Evolutionary conservation across 2,113 vertebrate genomes (phyloP), one percentile per base, ranked within the genome.

Genomic region (Oncorhynchus mykiss): DNA sequence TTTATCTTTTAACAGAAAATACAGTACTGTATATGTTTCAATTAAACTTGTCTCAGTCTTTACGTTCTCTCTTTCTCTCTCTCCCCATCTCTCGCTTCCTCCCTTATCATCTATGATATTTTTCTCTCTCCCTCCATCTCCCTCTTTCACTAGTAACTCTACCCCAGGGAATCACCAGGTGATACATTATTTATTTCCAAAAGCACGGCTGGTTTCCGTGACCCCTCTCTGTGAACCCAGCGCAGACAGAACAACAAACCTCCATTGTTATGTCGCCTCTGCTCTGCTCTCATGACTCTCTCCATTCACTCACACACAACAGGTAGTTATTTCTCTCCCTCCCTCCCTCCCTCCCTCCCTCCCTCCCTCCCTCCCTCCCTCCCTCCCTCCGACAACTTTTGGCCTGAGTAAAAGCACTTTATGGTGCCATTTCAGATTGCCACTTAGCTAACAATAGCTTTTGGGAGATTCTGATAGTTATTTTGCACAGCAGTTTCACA

Each of bases 151-250:
- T 70, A 34, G 92, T 90, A 92, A 93, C 88, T 76, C 80, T 84
- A 94, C 89, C 87, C 82, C 82, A 66, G 81, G 90, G 89, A 94
- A 93, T 92, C 88, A 88, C 67, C 86, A 89, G 85, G 91, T 93
- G 91, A 93, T 92, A 94, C 93, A 93, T 92, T 89, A 90, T 90
- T 90, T 91, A 88, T 93, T 90, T 91, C 88, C 89, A 88, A 86
- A 85, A 88, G 87, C 86, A 86, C 84, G 89, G 88, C 85, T 93
- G 91, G 90, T 87, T 92, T 90, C 67, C 73, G 84, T 88, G 87
- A 93, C 83, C 89, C 87, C 72, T 80, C 71, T 76, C 86, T 76
- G 80, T 45, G 78, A 81, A 90, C 86, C 89, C 82, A 20, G 9
- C 77, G 84, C 78, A 45, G 77, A 79, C 74, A 73, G 65, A 82